Evolutionary conservation across 1,140 invertebrate genomes (phyloP).

Genomic region (Zaprionus taronus): DNA sequence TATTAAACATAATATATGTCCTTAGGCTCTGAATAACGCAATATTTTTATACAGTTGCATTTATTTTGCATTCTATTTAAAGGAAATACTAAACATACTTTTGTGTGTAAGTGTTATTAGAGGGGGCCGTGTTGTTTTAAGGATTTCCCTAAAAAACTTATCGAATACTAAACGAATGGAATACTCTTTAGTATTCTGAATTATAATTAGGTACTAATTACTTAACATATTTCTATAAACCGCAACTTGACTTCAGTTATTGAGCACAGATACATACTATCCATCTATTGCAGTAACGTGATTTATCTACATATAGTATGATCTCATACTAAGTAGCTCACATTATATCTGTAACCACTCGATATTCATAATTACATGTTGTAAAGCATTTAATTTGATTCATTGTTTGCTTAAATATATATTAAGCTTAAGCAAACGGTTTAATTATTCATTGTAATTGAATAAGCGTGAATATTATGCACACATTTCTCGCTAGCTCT

Average conservation of each 20-base stretch:
- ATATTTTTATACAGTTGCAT: too few species aligned
- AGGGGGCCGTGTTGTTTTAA: too few species aligned
- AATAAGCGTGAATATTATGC: slow-evolving; percentile 4
- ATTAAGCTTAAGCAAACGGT: not conserved
- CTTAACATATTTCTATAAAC: too few species aligned
- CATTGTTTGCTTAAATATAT: slow-evolving; percentile 4
- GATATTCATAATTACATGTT: slow-evolving; percentile 3
- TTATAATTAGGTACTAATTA: too few species aligned
- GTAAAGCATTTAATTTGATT: slow-evolving; percentile 2
- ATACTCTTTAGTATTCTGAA: too few species aligned
- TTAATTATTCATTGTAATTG: slow-evolving; percentile 6
- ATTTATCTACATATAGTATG: not conserved
- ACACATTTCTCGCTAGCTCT: slow-evolving; percentile 2
- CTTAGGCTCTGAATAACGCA: not conserved
- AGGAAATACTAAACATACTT: too few species aligned
- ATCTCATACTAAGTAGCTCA: not conserved
- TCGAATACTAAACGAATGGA: too few species aligned
- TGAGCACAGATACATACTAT: too few species aligned
- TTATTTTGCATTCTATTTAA: too few species aligned
- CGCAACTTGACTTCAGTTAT: too few species aligned
- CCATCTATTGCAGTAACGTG: not conserved
- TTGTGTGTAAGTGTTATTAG: too few species aligned
- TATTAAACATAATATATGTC: not conserved
- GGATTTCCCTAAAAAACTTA: too few species aligned
- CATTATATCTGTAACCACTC: not conserved